These are phyloP conservation scores for Andrena praecox DNA, from an alignment of 2,888 invertebrate genomes.

Conservation along the genomic window DNA sequence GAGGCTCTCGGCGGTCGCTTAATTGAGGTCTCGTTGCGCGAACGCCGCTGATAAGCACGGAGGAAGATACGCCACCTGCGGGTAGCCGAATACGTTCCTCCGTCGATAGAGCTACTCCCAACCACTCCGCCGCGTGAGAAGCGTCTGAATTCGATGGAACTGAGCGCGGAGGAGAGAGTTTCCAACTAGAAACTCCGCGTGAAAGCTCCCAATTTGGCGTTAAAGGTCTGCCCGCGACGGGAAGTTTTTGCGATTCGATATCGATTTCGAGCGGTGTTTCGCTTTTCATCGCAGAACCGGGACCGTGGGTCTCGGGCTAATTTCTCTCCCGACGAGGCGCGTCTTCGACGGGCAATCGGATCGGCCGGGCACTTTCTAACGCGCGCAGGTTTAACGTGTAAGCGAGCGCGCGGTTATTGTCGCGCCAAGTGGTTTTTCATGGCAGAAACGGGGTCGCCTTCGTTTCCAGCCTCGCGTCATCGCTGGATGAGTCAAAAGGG, in stretches of 20 bases:
- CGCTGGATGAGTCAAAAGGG: slow-evolving; percentile 59
- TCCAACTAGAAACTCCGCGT: background rate
- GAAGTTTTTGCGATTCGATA: slow-evolving; percentile 8
- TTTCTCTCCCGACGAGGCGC: slow-evolving; percentile 13
- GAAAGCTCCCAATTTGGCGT: slow-evolving; percentile 8
- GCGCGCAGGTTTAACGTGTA: slow-evolving; percentile 11
- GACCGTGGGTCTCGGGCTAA: slow-evolving; percentile 1
- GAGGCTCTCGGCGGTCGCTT: slow-evolving; percentile 12
- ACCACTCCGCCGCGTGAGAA: background rate
- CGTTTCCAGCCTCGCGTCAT: slow-evolving; percentile 52
- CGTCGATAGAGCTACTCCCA: background rate
- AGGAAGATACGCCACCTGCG: slow-evolving; percentile 37
- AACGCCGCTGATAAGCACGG: slow-evolving; percentile 33
- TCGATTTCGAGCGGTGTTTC: slow-evolving; percentile 26
- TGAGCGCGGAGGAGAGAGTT: background rate
- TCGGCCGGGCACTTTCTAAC: slow-evolving; percentile 19
- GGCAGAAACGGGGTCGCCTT: slow-evolving; percentile 63
- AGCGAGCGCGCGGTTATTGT: slow-evolving; percentile 51
- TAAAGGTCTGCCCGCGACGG: slow-evolving; percentile 16
- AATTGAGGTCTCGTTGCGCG: slow-evolving; percentile 41
- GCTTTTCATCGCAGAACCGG: slow-evolving; percentile 30
- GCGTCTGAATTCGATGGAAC: background rate
- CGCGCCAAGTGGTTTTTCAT: slow-evolving; percentile 48
- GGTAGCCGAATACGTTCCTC: slow-evolving; percentile 8
- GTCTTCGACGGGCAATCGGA: slow-evolving; percentile 34